Conservation (phyloP, 2,888 invertebrate genomes). For the Cenopis cana region DNA sequence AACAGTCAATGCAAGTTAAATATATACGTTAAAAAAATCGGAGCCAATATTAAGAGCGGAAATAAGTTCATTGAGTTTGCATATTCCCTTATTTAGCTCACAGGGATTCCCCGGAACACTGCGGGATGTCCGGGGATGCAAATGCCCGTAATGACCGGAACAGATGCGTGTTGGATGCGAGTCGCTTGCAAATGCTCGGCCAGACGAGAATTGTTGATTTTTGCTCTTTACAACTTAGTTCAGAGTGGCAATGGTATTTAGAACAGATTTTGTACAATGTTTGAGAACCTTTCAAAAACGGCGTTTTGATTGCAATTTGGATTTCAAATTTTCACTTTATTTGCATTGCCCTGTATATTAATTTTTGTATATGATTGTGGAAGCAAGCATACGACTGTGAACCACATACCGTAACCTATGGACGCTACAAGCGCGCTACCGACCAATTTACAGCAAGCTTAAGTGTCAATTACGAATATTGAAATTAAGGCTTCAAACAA, state of each 20-base stretch:
- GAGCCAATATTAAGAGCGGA: background rate
- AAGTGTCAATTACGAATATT: too few species aligned
- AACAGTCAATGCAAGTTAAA: too few species aligned
- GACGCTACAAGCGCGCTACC: too few species aligned
- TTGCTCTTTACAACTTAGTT: constrained; percentile 6
- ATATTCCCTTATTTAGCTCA: background rate
- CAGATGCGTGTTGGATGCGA: constrained; percentile 42
- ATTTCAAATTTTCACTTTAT: background rate
- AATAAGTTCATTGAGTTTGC: constrained; percentile 15
- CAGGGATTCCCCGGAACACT: constrained; percentile 1
- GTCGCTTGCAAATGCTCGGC: background rate
- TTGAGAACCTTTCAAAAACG: background rate
- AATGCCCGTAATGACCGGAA: constrained; percentile 47
- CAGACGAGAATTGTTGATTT: constrained; percentile 10
- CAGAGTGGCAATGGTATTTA: background rate
- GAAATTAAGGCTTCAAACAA: too few species aligned
- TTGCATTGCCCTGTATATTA: too few species aligned
- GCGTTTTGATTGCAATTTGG: background rate
- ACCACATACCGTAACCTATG: too few species aligned
- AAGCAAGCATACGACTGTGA: too few species aligned
- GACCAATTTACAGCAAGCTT: too few species aligned
- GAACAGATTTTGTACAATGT: background rate
- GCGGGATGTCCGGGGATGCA: constrained; percentile 43
- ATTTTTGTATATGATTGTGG: too few species aligned
- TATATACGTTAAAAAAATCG: background rate